Base-by-base conservation (phyloP, 2,797 vertebrate genomes). In the Erpetoichthys calabaricus region DNA sequence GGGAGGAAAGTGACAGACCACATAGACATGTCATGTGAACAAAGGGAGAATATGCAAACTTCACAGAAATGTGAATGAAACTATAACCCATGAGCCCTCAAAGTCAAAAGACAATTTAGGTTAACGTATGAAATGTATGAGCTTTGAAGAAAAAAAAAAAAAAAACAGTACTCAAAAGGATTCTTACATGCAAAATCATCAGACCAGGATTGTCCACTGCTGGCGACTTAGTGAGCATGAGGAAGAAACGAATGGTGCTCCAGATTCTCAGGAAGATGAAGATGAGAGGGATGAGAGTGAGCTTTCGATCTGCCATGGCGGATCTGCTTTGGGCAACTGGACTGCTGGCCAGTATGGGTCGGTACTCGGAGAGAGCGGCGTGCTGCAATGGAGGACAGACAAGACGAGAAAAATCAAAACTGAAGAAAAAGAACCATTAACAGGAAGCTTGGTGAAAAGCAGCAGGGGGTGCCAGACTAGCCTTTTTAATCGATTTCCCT, bases 271-370 rank as follows among this genome's bases (percentile, higher is more conserved):
- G 86, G 62, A 78, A 49, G 53, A 99, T 91, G 72, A 99, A 99
- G 75, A 97, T 90, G 62, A 97, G 52, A 0, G 95, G 94, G 70
- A 99, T 98, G 70, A 98, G 82, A 2, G 89, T 74, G n/a, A 99
- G 73, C 69, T 99, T 99, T 75, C 73, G 83, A 44, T 99, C 94
- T 0, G 92, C 92, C 59, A 83, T 67, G 41, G 89, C 75, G 6
- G 85, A 53, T 57, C 77, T 75, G 25, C 74, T 78, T 43, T 75
- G 76, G 4, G 75, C 76, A 0, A 65, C 63, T 2, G 78, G 70
- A 3, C 70, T 73, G 56, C 61, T 74, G 0, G 85, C 69, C 68
- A 98, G 60, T 64, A 98, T 85, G 64, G 95, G 94, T 3, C 94
- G 88, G 61, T 98, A 99, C 73, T 99, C 95, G 0, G 89, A 94